Evolutionary conservation across 2,797 vertebrate species (phyloP), one percentile per base, ranked within the genome.

Genomic region (Propithecus deckenii): DNA sequence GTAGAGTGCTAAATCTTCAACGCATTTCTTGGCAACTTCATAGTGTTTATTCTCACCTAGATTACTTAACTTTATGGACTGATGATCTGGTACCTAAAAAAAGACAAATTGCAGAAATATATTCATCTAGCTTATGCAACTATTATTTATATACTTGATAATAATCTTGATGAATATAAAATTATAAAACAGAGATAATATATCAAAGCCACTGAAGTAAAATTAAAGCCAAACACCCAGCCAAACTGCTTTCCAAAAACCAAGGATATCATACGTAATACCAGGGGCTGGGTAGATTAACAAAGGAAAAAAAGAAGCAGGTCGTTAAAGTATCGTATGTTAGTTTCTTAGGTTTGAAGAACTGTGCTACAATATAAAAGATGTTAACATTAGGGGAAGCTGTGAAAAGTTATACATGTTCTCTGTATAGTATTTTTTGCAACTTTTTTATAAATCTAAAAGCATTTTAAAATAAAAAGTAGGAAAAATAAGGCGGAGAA

Each of bases 1-100:
- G 99, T 99, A 99, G 97, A 99, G 99, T 69, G 99, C 99, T 98
- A 99, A 99, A 98, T 99, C 99, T 98, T 99, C 99, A 97, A 99
- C 99, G 84, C 99, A 99, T 95, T 99, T 99, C 98, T 99, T 99
- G 98, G 99, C 99, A 97, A 99, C 99, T 97, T 99, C 99, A 97
- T 99, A 99, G 98, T 99, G 99, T 98, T 99, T 99, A 63, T 99
- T 99, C 97, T 99, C 99, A 95, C 99, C 99, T 88, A 99, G 94
- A 95, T 98, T 99, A 98, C 98, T 99, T 98, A 99, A 98, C 95
- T 99, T 99, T 96, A 99, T 99, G 43, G 99, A 99, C 94, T 99
- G 99, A 97, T 99, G 99, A 96, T 99, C 99, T 63, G 99, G 99
- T 94, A 99, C 98, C 99, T 99, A 93, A 89, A 89, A 85, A 97